Conservation (phyloP, 2,797 vertebrate genomes). For the Malurus leucopterus region DNA sequence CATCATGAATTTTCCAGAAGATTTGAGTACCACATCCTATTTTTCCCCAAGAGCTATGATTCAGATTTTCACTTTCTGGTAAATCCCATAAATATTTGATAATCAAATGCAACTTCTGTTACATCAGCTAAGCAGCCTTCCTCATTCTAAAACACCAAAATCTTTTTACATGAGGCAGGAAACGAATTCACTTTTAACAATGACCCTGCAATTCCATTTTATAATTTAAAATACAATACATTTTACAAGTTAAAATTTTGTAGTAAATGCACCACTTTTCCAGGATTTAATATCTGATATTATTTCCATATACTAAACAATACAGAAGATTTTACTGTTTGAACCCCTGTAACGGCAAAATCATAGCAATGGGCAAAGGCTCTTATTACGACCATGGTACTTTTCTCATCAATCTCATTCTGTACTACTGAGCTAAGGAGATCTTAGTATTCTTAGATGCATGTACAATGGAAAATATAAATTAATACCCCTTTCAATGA, state of each 20-base stretch:
- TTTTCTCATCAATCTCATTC: neutral
- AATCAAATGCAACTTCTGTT: constrained; percentile 3
- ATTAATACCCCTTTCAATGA: neutral
- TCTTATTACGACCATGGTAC: neutral
- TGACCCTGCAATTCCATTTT: neutral
- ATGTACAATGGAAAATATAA: neutral
- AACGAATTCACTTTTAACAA: neutral
- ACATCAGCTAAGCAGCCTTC: neutral
- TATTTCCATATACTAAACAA: neutral
- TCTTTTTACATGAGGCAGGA: neutral
- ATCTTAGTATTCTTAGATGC: neutral
- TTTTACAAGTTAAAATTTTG: neutral
- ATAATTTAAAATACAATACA: neutral
- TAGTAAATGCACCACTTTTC: neutral
- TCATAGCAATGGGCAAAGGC: neutral
- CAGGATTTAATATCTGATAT: neutral
- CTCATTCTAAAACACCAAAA: neutral
- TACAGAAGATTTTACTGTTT: neutral
- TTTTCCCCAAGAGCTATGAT: neutral
- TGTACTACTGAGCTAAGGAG: neutral
- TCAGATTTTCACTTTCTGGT: neutral
- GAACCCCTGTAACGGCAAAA: neutral
- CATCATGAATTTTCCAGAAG: neutral
- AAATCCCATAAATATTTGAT: constrained; percentile 21
- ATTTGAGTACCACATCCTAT: neutral